Percentiles rank a stretch among this genome's conserved stretches.
Evolutionary conservation across 1,140 invertebrate genomes (phyloP).

Genomic region (Trichoplusia ni): DNA sequence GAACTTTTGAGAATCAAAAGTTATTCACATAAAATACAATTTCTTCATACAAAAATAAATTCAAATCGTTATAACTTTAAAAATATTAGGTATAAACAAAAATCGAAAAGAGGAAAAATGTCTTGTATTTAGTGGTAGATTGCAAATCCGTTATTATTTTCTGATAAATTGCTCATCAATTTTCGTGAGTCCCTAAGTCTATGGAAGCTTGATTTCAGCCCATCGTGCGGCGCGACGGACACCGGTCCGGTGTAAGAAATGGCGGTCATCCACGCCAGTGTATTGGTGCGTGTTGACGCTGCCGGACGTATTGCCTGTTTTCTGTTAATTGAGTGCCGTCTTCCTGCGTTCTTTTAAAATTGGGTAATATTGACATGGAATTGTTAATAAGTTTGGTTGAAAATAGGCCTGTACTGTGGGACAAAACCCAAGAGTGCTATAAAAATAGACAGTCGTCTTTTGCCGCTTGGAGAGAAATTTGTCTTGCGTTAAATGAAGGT

Average conservation of each 20-base stretch:
- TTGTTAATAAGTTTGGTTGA: constrained; percentile 24
- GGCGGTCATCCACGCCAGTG: constrained; percentile 36
- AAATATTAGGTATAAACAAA: not conserved
- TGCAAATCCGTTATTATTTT: not conserved
- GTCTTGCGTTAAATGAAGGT: constrained; percentile 25
- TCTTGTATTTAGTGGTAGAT: not conserved
- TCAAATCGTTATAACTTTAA: not conserved
- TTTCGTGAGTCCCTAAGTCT: not conserved
- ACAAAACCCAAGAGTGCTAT: constrained; percentile 27
- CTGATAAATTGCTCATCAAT: not conserved
- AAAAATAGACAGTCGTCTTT: constrained; percentile 27
- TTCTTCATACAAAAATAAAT: not conserved
- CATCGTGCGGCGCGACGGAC: not conserved
- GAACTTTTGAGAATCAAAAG: not conserved
- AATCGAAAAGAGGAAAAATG: not conserved
- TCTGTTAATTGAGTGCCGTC: constrained; percentile 32
- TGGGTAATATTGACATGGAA: constrained; percentile 41
- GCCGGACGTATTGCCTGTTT: constrained; percentile 29
- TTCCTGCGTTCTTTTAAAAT: constrained; percentile 42
- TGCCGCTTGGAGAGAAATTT: constrained; percentile 24
- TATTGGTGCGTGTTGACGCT: constrained; percentile 32
- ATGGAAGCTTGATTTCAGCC: not conserved
- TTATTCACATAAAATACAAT: not conserved
- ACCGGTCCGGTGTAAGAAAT: constrained; percentile 28
- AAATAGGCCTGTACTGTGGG: constrained; percentile 26